Conservation (phyloP, 2,113 vertebrate species). For the Hylia prasina region DNA sequence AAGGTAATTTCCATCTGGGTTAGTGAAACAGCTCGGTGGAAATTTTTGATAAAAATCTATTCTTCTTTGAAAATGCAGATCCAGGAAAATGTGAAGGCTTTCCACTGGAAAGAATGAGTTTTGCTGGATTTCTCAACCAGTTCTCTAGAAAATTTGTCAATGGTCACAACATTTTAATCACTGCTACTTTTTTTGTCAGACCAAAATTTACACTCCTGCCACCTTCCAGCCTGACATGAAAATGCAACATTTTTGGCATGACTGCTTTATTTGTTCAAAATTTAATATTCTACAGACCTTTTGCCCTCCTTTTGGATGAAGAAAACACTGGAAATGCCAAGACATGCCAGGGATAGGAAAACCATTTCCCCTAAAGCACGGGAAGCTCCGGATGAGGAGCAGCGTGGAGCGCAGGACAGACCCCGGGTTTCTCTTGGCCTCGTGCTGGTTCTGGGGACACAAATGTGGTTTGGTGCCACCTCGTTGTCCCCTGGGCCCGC, state of each 20-base stretch:
- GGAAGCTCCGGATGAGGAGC: not conserved
- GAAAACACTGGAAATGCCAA: not conserved
- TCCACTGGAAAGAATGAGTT: constrained; percentile 40
- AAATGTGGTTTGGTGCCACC: fast-evolving
- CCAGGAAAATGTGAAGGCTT: not conserved
- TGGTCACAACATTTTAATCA: not conserved
- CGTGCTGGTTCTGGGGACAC: not conserved
- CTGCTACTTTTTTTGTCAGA: not conserved
- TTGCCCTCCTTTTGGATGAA: not conserved
- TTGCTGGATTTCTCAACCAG: constrained; percentile 36
- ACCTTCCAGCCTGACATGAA: not conserved
- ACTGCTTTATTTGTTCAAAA: not conserved
- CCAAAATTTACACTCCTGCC: not conserved
- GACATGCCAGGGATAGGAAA: not conserved
- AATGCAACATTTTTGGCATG: not conserved
- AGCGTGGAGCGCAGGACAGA: not conserved
- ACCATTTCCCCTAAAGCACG: not conserved
- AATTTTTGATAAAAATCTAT: constrained; percentile 26
- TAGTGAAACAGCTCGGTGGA: not conserved
- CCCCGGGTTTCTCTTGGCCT: not conserved
- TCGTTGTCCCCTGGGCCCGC: not conserved
- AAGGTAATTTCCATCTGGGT: constrained; percentile 25
- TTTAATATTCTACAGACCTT: not conserved
- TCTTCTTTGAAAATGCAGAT: constrained; percentile 15
- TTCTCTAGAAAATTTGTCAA: constrained; percentile 25